These are phyloP conservation scores for Galaxias olidus DNA, from an alignment of 2,797 vertebrate species.

Conservation along the genomic window DNA sequence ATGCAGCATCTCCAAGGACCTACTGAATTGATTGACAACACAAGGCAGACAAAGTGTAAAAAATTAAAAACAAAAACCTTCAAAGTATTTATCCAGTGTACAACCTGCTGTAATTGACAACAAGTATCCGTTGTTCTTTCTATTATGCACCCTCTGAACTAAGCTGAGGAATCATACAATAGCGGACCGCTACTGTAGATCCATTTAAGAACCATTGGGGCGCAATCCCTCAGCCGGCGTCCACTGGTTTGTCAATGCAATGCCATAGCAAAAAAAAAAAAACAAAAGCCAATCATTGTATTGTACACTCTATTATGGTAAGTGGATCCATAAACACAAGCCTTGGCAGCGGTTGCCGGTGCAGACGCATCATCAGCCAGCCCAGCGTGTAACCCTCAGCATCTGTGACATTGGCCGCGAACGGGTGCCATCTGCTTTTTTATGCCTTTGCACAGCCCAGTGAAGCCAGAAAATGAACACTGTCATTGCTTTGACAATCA, in stretches of 20 bases:
- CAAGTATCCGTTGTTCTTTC: neutral
- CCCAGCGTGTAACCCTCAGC: slow-evolving; percentile 48
- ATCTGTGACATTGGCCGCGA: slow-evolving; percentile 51
- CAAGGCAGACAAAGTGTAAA: neutral
- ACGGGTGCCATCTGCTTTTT: slow-evolving; percentile 66
- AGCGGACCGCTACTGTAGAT: neutral
- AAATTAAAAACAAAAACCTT: neutral
- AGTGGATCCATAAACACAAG: slow-evolving; percentile 32
- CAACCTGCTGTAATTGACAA: neutral
- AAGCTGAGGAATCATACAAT: neutral
- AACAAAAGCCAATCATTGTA: slow-evolving; percentile 1
- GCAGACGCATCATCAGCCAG: slow-evolving; percentile 45
- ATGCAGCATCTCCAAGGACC: no score
- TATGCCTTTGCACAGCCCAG: slow-evolving; percentile 62
- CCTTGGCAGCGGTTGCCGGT: slow-evolving; percentile 24
- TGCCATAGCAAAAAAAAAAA: slow-evolving; percentile 8
- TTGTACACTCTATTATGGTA: slow-evolving; percentile 24
- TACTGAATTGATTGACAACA: no score
- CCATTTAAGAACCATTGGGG: slow-evolving; percentile 1
- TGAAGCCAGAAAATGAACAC: slow-evolving; percentile 64
- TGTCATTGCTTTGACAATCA: slow-evolving; percentile 42
- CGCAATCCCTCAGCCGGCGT: slow-evolving; percentile 7
- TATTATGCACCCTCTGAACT: neutral
- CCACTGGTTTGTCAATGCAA: slow-evolving; percentile 24
- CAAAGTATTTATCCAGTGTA: no score